Evolutionary conservation across 64 coral and sea anemone genomes (phyloP), one percentile per base, ranked within the genome.

Genomic region (Pocillopora verrucosa): DNA sequence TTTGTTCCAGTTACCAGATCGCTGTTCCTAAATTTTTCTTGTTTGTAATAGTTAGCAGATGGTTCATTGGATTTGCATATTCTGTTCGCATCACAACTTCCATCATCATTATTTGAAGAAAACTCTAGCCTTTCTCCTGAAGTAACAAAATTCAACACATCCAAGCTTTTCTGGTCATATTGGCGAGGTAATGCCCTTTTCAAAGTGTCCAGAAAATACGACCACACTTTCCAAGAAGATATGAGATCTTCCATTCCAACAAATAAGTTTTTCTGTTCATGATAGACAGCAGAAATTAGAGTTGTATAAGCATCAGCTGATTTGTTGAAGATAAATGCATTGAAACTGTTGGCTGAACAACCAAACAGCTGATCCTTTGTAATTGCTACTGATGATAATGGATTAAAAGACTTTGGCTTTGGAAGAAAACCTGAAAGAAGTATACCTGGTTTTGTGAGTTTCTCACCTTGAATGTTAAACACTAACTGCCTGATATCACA

Each of bases 401-500:
- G 86, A 20, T 68, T 59, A 10, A 62, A 67, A 1, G 80, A 83
- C 67, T 80, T 45, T 10, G 87, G 86, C 56, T 93, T 75, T 76
- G 97, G 88, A 56, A 95, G 81, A 69, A 60, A 57, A 19, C 88
- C 80, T 65, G 97, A 99, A 77, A 99, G 34, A 70, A 93, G 76
- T n/a, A 95, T 25, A 58, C 73, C 87, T 45, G 97, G 93, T 57
- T 72, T 88, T 22, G 87, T 60, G 13, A 99, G 22, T 34, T 69
- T 73, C 11, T 92, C 94, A 30, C 93, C 97, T 86, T 99, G 97
- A 16, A 99, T 95, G 80, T 93, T 80, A 83, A 99, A 99, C 25
- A 95, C 70, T 30, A 99, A 19, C 25, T 99, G 87, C 17, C 83
- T 89, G 35, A 81, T 62, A 25, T 65, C 57, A 78, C 91, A 99